These are phyloP conservation scores for Scotopteryx bipunctaria DNA, from an alignment of 2,888 invertebrate species.

Conservation along the genomic window DNA sequence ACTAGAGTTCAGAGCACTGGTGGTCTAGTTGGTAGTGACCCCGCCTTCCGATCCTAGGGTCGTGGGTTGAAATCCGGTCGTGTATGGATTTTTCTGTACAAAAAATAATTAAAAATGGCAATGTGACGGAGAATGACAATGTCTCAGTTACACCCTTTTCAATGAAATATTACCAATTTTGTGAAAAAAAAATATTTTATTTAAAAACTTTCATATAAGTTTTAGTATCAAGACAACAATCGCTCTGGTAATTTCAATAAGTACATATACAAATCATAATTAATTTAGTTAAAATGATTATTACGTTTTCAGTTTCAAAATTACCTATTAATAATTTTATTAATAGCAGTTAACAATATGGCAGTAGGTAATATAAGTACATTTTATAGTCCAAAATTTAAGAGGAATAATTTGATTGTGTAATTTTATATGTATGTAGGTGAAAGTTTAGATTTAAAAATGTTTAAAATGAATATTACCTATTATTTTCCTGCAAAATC, in stretches of 20 bases:
- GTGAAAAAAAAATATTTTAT: conserved; percentile 36
- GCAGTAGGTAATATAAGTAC: conserved; percentile 15
- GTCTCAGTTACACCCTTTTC: too few relatives aligned
- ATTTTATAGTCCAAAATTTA: conserved; percentile 12
- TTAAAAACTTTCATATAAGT: conserved; percentile 37
- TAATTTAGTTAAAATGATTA: conserved; percentile 22
- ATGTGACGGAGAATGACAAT: too few relatives aligned
- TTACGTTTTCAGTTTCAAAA: conserved; percentile 23
- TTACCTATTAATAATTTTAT: too few relatives aligned
- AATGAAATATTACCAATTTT: conserved; percentile 2
- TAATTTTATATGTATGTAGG: not conserved
- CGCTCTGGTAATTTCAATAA: conserved; percentile 32
- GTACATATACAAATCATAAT: conserved; percentile 33
- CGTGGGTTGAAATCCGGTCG: too few relatives aligned
- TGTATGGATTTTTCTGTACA: too few relatives aligned
- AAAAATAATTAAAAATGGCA: too few relatives aligned
- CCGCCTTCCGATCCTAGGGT: too few relatives aligned
- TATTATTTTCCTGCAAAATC: not conserved
- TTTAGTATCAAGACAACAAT: conserved; percentile 41
- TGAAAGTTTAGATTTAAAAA: not conserved
- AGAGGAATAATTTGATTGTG: not conserved
- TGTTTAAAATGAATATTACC: too few relatives aligned
- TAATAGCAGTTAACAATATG: conserved; percentile 10
- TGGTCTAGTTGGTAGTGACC: too few relatives aligned
- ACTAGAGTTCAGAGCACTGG: too few relatives aligned